Evolutionary conservation across 2,797 vertebrate species (phyloP), one percentile per base, ranked within the genome.

Genomic region (Myotis vivesi): DNA sequence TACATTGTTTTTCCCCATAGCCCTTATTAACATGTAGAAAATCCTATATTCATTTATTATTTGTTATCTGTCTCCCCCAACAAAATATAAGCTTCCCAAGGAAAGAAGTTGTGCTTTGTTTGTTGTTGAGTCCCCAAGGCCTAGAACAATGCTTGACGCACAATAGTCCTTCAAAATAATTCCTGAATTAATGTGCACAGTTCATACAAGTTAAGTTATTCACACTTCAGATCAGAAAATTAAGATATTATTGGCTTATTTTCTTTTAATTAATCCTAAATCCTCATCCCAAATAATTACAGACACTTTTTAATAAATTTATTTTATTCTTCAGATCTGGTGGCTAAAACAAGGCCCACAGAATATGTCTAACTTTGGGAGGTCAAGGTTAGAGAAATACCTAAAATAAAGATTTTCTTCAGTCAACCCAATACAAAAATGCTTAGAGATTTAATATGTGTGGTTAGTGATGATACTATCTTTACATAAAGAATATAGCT

Each of bases 401-500:
- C 41, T 68, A 59, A 79, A 91, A 38, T 82, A 55, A 72, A 41
- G 30, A 82, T 79, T 87, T 95, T 75, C 38, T 84, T 87, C 57
- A 81, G 30, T 88, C 22, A 88, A 81, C 19, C 51, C 20, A 64
- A 28, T 79, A 76, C 55, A 87, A 71, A 66, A 55, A 53, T 44
- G 93, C 62, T 84, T 71, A 83, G 57, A 38, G 10, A 51, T 80
- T 64, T 85, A 51, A 38, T 82, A 85, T 93, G 92, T 93, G 69
- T 86, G 25, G 92, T 95, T 83, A 77, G 38, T 68, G 69, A 66
- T 90, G 72, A 81, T 71, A 36, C 8, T 12, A 25, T 93, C 87
- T 87, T 89, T 94, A 87, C 44, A 79, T 76, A 95, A 86, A 95
- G 69, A 90, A 88, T 71, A 87, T 41, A 96, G 59, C 38, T 73